phyloP scores from a whole-genome alignment of 1,140 invertebrate species.

The Anthonomus grandis region DNA sequence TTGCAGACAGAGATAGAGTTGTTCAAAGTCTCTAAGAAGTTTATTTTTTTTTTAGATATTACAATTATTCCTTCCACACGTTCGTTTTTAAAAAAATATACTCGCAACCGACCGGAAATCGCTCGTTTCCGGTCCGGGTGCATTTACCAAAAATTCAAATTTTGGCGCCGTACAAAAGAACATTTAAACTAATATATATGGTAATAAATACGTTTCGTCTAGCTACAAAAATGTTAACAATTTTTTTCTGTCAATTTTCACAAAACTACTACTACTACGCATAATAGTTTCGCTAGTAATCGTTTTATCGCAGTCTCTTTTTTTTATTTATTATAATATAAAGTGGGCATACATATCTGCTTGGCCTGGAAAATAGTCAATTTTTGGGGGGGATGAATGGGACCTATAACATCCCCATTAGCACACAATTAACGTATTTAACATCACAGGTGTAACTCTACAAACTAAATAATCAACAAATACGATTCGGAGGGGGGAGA shows the following conservation, averaged over 20 bases:
- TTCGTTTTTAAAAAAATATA: conserved; percentile 26
- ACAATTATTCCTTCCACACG: no score
- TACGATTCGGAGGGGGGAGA: no score
- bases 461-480: conserved; percentile 36
- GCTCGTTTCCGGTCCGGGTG: conserved; percentile 1
- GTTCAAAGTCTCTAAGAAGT: no score
- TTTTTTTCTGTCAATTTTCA: conserved; percentile 40
- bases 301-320: conserved; percentile 52
- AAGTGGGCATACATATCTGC: conserved; percentile 34
- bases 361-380: conserved; percentile 25
- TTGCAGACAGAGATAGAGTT: not conserved
- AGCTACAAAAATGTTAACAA: conserved; percentile 48
- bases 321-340: no score
- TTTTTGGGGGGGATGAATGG: conserved; percentile 1
- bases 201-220: conserved; percentile 42
- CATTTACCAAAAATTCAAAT: no score
- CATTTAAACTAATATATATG: conserved; percentile 24
- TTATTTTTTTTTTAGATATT: no score
- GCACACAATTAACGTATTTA: conserved; percentile 34
- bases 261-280: conserved; percentile 45
- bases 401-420: conserved; percentile 10
- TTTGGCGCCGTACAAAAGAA: conserved; percentile 44
- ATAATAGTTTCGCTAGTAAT: conserved; percentile 47
- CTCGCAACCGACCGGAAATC: conserved; percentile 5
- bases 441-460: conserved; percentile 33